Percentiles rank a stretch among this genome's conserved stretches.
Conservation (phyloP, 2,888 invertebrate genomes). For the Syrphus vitripennis region DNA sequence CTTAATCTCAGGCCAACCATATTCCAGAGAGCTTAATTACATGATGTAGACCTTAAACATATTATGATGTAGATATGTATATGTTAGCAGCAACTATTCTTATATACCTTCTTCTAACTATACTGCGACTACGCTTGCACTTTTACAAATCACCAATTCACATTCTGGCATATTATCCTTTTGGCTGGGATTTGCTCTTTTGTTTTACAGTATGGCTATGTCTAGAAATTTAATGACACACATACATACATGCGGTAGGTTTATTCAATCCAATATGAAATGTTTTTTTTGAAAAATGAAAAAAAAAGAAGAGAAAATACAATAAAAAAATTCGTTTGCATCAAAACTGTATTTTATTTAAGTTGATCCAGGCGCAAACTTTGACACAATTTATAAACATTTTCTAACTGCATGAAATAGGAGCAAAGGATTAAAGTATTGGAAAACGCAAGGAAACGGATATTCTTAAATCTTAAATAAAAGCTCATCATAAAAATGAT, state of each 20-base stretch:
- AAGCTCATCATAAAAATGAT: no score
- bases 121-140: neutral
- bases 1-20: conserved; percentile 4
- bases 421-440: neutral
- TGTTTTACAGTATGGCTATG: neutral
- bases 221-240: neutral
- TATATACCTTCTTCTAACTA: neutral
- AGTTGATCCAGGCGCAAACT: neutral
- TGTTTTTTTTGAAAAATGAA: no score
- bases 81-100: conserved; percentile 14
- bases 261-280: neutral
- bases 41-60: conserved; percentile 3
- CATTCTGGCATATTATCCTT: neutral
- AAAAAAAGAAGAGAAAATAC: neutral
- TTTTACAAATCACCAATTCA: neutral
- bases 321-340: neutral
- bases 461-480: no score
- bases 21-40: conserved; percentile 18
- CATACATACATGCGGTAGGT: neutral
- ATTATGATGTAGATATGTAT: no score
- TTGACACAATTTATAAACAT: neutral
- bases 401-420: neutral
- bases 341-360: neutral
- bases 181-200: neutral
- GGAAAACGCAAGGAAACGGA: neutral